Conservation (phyloP, 2,113 vertebrate species). For the Zosterops japonicus region DNA sequence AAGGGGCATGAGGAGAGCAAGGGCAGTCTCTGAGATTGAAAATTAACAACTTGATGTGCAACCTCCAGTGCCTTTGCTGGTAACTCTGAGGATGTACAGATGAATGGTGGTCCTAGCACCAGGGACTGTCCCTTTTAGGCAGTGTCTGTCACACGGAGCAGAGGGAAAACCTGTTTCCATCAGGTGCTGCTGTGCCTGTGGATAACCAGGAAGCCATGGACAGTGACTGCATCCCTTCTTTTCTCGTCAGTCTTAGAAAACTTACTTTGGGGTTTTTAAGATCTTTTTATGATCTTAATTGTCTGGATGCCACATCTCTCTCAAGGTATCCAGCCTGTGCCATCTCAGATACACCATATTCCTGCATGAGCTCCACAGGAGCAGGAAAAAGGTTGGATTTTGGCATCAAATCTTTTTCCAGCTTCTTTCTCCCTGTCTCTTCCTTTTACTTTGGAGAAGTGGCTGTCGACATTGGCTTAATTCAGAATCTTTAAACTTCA, state of each 20-base stretch:
- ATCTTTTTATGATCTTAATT: not conserved
- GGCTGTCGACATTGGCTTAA: not conserved
- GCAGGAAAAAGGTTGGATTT: rapidly evolving
- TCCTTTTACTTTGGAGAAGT: not conserved
- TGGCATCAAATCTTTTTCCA: not conserved
- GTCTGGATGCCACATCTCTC: not conserved
- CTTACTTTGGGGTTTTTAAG: not conserved
- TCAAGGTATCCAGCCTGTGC: not conserved
- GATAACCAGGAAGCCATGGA: not conserved
- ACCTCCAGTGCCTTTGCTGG: not conserved
- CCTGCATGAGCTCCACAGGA: not conserved
- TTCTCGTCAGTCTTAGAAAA: not conserved
- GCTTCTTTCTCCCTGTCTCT: not conserved
- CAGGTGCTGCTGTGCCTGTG: not conserved
- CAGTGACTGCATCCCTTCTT: not conserved
- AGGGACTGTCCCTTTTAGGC: not conserved
- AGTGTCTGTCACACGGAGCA: not conserved
- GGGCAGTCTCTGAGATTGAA: not conserved
- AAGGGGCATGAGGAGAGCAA: not conserved
- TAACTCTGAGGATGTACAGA: not conserved
- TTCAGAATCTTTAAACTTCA: not conserved
- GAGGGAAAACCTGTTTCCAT: not conserved
- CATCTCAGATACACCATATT: not conserved
- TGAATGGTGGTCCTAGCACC: not conserved
- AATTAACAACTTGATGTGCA: not conserved